Percentiles rank a stretch among this genome's conserved stretches.
Evolutionary conservation across 2,797 vertebrate genomes (phyloP).

Genomic region (Sebastiscus albofasciatus): DNA sequence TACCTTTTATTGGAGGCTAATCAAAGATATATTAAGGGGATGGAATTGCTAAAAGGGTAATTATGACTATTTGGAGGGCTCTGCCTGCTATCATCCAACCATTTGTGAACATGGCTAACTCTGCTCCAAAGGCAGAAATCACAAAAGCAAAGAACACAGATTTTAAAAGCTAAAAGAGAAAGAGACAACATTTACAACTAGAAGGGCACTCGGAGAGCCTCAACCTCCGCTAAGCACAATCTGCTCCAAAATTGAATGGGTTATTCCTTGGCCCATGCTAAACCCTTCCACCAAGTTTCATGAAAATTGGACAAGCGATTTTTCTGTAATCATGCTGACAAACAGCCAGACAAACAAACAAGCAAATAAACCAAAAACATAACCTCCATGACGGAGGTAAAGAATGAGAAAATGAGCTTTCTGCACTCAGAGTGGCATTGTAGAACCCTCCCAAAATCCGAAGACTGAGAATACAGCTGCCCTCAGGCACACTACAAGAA

Average conservation of each 20-base stretch:
- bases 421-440: background rate
- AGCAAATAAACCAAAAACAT: background rate
- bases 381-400: background rate
- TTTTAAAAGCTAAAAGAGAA: background rate
- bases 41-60: background rate
- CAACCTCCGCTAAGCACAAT: too few species aligned
- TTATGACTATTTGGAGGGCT: background rate
- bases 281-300: background rate
- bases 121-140: background rate
- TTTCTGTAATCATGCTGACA: background rate
- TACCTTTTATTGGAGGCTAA: too few species aligned
- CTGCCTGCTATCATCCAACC: background rate
- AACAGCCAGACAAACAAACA: background rate
- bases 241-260: background rate
- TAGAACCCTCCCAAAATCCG: background rate
- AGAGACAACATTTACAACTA: too few species aligned
- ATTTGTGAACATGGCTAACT: background rate
- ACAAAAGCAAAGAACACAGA: background rate
- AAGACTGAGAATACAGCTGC: background rate
- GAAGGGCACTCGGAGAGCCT: too few species aligned
- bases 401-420: background rate
- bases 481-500: background rate
- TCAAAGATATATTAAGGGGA: background rate
- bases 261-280: background rate
- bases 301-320: background rate